Evolutionary conservation across 1,140 invertebrate species (phyloP).

Genomic region (Aradophagus sp.): DNA sequence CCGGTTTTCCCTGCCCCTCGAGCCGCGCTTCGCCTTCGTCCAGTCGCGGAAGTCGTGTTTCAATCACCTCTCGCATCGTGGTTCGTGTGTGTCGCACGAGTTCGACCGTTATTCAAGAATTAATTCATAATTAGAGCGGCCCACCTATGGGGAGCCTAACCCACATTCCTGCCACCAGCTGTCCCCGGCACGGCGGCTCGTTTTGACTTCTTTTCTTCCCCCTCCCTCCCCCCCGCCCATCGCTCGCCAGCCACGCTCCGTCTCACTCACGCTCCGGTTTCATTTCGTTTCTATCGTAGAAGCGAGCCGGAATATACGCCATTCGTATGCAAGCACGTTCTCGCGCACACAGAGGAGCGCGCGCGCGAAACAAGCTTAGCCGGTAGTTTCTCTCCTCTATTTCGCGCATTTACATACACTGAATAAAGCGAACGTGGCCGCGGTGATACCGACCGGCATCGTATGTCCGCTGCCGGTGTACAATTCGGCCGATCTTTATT

Average conservation of each 20-base stretch:
- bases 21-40: conserved; percentile 46
- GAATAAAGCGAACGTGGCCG: conserved; percentile 28
- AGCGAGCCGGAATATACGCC: conserved; percentile 17
- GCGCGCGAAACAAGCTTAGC: conserved; percentile 38
- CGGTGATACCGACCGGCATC: conserved; percentile 37
- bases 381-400: conserved; percentile 48
- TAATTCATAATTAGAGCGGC: conserved; percentile 74
- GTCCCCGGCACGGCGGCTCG: conserved; percentile 63
- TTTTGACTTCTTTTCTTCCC: conserved; percentile 58
- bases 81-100: conserved; percentile 59
- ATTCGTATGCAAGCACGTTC: conserved; percentile 22
- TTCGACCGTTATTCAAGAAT: conserved; percentile 71
- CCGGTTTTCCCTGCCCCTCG: conserved; percentile 57
- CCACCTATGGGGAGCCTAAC: conserved; percentile 69
- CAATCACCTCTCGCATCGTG: conserved; percentile 58
- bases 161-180: conserved; percentile 71
- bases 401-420: conserved; percentile 46
- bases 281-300: conserved; percentile 51
- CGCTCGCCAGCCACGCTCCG: neutral
- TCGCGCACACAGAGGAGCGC: conserved; percentile 27
- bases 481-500: conserved; percentile 29
- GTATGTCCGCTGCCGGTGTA: conserved; percentile 20
- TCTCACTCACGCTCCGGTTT: conserved; percentile 25
- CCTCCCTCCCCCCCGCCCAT: conserved; percentile 6
- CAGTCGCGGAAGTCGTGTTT: conserved; percentile 63